These are phyloP conservation scores for Adelges cooleyi DNA, from an alignment of 1,140 invertebrate genomes.

Conservation along the genomic window DNA sequence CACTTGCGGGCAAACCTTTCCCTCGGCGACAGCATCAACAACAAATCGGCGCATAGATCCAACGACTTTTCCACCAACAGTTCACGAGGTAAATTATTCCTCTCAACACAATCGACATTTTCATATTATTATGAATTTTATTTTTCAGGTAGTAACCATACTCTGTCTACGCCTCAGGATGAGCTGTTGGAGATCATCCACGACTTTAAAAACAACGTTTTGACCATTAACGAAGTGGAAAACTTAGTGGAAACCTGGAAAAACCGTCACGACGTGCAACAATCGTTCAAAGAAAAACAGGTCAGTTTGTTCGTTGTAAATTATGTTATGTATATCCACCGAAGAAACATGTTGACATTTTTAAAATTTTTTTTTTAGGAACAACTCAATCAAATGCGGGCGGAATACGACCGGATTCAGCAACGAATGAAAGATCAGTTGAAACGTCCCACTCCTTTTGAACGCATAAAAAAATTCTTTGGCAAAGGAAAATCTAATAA, in stretches of 20 bases:
- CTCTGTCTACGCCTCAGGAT: slow-evolving; percentile 43
- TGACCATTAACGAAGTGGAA: slow-evolving; percentile 71
- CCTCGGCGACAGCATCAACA: neutral
- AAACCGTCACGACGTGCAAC: slow-evolving; percentile 70
- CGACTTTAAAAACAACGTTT: slow-evolving; percentile 79
- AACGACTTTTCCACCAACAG: neutral
- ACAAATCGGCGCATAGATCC: neutral
- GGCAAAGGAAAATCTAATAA: slow-evolving; percentile 48
- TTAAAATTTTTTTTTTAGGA: slow-evolving; percentile 37
- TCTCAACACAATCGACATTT: neutral
- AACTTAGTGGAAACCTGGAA: slow-evolving; percentile 72
- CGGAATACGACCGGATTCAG: slow-evolving; percentile 69
- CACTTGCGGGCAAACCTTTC: slow-evolving; percentile 1
- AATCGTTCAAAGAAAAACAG: slow-evolving; percentile 72
- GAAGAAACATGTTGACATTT: neutral
- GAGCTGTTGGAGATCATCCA: slow-evolving; percentile 76
- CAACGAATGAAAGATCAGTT: slow-evolving; percentile 56
- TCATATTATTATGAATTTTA: neutral
- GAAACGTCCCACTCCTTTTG: slow-evolving; percentile 64
- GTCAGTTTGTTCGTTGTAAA: slow-evolving; percentile 32
- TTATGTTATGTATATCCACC: neutral
- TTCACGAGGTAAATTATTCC: neutral
- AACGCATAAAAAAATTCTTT: slow-evolving; percentile 64
- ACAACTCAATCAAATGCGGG: slow-evolving; percentile 61
- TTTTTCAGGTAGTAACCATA: slow-evolving; percentile 10